phyloP scores from a whole-genome alignment of 37 sponge, comb jelly and placozoan genomes.

The Cliona cf. orientalis region DNA sequence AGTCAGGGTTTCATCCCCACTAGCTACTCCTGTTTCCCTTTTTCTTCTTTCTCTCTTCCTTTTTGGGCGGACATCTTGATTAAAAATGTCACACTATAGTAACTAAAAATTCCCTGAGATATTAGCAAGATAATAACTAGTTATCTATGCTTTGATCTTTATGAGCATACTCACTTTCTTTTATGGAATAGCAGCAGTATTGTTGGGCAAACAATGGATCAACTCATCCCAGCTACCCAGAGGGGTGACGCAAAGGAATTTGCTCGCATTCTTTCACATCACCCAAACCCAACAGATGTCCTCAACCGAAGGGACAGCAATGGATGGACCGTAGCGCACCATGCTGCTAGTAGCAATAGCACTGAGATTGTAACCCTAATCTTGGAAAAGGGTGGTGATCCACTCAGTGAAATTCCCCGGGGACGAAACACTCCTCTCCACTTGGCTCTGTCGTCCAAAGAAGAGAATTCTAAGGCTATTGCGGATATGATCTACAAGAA shows the following conservation, averaged over 20 bases:
- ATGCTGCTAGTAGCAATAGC: background rate
- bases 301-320: background rate
- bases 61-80: too few relatives aligned
- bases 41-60: too few relatives aligned
- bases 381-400: background rate
- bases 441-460: background rate
- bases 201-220: background rate
- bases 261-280: background rate
- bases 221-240: background rate
- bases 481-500: background rate
- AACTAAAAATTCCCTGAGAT: too few relatives aligned
- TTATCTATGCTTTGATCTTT: too few relatives aligned
- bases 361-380: background rate
- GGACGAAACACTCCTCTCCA: background rate
- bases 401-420: background rate
- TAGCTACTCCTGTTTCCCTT: too few relatives aligned
- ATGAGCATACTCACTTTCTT: too few relatives aligned
- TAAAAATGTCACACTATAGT: too few relatives aligned
- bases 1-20: too few relatives aligned
- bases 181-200: background rate
- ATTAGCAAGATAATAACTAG: too few relatives aligned
- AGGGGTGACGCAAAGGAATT: background rate
- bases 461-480: background rate
- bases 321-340: background rate
- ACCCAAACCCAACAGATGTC: background rate